These are phyloP conservation scores for Leptosomus discolor DNA, from an alignment of 2,113 vertebrate species.

Conservation along the genomic window DNA sequence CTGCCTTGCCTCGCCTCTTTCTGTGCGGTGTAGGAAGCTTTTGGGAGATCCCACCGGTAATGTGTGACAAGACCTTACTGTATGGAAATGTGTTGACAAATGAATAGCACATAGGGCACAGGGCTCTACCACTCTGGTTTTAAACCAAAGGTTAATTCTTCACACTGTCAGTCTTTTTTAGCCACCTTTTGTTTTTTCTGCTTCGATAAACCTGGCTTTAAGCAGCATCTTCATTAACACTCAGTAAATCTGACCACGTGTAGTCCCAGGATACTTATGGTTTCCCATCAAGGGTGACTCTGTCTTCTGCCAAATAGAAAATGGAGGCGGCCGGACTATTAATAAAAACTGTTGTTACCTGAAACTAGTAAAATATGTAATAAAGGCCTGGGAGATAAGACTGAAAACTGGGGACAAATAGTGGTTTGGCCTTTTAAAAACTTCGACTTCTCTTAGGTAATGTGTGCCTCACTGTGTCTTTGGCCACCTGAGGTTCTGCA, in stretches of 20 bases:
- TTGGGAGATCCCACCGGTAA: background rate
- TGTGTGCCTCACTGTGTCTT: background rate
- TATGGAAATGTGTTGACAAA: background rate
- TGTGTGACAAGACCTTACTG: background rate
- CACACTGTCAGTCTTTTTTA: background rate
- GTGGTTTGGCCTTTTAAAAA: background rate
- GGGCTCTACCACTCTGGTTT: background rate
- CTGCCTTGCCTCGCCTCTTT: background rate
- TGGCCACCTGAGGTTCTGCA: background rate
- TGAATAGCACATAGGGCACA: fast-evolving
- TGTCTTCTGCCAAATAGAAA: background rate
- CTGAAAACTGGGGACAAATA: background rate
- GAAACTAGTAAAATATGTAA: background rate
- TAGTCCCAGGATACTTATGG: background rate
- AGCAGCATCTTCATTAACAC: background rate
- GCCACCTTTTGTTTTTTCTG: background rate
- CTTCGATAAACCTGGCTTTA: background rate
- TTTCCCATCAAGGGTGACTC: background rate
- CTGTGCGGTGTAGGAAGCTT: background rate
- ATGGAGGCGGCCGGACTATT: background rate
- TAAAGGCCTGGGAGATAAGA: background rate
- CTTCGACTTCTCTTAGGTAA: background rate
- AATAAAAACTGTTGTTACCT: background rate
- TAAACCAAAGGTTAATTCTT: background rate
- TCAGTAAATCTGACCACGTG: background rate